Base-by-base conservation (phyloP, 2,888 invertebrate species). In the Drosophila lacicola region DNA sequence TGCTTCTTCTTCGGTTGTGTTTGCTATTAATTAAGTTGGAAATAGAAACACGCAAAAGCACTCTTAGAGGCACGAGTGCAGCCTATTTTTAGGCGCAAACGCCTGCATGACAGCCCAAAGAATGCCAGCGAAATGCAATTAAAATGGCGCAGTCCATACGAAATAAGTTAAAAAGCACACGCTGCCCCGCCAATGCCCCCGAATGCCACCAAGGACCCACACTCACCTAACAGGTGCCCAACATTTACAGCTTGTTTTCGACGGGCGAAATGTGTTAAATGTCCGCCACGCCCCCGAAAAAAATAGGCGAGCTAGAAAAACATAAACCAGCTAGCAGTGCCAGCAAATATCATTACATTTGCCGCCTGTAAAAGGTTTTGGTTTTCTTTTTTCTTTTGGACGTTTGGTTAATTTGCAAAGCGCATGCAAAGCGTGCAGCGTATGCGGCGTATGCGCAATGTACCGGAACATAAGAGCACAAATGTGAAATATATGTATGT, bases 11-110 rank as follows among this genome's bases (percentile, higher is more conserved):
- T 58, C 53, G 49, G 60, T 62, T 71, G 70, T 85, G 80, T 82
- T 88, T 88, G 88, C 88, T 71, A 84, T 88, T 83, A 88, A 83
- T 88, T 83, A 86, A 83, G 83, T 86, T 86, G 88, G 58, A 88
- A 88, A 83, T 80, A 74, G 86, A 86, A 88, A 82, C 88, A 82
- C 88, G 88, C 86, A 82, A 82, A 82, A 82, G 86, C 82, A 82
- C 82, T 88, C 88, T 82, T 85, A 82, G 68, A 34, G 9, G 54
- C 50, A 33, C 42, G 63, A 71, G 66, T 65, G 78, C 74, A 71
- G 87, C 78, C 87, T 86, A 84, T 84, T 84, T 84, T 84, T 82
- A 78, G 83, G 65, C 63, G 57, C 83, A 62, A 69, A 56, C 39
- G 74, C 73, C 74, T 83, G 84, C 81, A 83, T 82, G 87, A 78